Conservation (phyloP, 2,113 vertebrate species). For the Pomatorhinus ruficollis region DNA sequence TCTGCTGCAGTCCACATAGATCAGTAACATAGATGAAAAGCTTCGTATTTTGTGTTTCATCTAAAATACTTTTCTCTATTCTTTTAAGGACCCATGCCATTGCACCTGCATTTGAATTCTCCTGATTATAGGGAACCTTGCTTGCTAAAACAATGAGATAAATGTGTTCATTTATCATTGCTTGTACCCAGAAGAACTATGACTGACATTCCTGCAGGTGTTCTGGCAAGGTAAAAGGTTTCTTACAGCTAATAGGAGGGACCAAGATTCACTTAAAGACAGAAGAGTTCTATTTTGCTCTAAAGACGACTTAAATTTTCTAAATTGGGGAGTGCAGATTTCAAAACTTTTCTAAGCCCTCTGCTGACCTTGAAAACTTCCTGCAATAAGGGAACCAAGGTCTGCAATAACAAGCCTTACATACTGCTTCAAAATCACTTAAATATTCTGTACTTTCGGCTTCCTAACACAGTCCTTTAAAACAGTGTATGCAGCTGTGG, state of each 20-base stretch:
- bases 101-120: slow-evolving; percentile 16
- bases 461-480: background rate
- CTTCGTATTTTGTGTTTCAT: background rate
- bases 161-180: background rate
- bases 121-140: slow-evolving; percentile 5
- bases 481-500: background rate
- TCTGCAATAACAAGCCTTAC: background rate
- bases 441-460: background rate
- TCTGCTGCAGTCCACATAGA: background rate
- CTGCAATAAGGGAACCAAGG: background rate
- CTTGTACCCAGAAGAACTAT: background rate
- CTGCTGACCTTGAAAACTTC: background rate
- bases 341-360: background rate
- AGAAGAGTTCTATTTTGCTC: background rate
- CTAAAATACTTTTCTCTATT: background rate
- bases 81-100: background rate
- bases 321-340: background rate
- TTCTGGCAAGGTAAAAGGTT: slow-evolving; percentile 14
- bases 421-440: background rate
- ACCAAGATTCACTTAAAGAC: background rate
- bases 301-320: background rate
- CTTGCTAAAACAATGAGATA: slow-evolving; percentile 13
- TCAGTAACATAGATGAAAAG: background rate
- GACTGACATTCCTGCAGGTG: background rate
- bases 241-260: background rate